Conservation (phyloP, 2,113 vertebrate species). For the Callionymus lyra region DNA sequence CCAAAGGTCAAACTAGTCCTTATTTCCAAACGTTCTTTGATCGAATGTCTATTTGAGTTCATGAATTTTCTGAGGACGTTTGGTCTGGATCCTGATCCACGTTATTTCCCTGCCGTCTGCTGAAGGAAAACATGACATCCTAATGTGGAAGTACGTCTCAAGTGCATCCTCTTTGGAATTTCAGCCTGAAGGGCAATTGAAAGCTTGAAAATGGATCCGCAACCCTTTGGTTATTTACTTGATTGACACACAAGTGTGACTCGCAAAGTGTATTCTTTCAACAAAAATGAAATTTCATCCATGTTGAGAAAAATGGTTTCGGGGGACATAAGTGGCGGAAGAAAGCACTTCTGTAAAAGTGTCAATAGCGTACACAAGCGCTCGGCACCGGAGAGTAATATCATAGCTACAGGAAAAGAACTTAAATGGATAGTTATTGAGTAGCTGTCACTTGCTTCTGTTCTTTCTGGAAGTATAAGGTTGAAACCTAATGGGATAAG, state of each 20-base stretch:
- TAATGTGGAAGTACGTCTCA: slow-evolving; percentile 33
- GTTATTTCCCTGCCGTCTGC: slow-evolving; percentile 29
- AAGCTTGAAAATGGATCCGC: slow-evolving; percentile 27
- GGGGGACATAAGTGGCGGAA: slow-evolving; percentile 28
- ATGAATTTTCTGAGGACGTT: no score
- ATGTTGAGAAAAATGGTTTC: slow-evolving; percentile 37
- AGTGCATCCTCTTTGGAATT: slow-evolving; percentile 27
- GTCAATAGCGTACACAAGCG: slow-evolving; percentile 55
- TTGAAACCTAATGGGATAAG: neutral
- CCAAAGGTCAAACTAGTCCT: slow-evolving; percentile 29
- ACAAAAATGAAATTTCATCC: slow-evolving; percentile 59
- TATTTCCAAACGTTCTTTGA: slow-evolving; percentile 13
- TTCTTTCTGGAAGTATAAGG: slow-evolving; percentile 32
- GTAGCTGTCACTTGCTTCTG: slow-evolving; percentile 31
- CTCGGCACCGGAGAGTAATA: slow-evolving; percentile 42
- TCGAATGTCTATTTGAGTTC: no score
- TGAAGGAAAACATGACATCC: slow-evolving; percentile 19
- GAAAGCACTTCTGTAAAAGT: slow-evolving; percentile 48
- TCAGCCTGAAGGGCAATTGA: slow-evolving; percentile 22
- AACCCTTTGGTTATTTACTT: slow-evolving; percentile 41
- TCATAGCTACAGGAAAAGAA: slow-evolving; percentile 49
- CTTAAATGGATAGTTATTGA: slow-evolving; percentile 59
- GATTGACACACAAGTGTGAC: slow-evolving; percentile 30
- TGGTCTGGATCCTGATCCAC: slow-evolving; percentile 42
- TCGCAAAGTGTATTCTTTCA: slow-evolving; percentile 45